Base-by-base conservation (phyloP, 2,113 vertebrate genomes). In the Camelus bactrianus region DNA sequence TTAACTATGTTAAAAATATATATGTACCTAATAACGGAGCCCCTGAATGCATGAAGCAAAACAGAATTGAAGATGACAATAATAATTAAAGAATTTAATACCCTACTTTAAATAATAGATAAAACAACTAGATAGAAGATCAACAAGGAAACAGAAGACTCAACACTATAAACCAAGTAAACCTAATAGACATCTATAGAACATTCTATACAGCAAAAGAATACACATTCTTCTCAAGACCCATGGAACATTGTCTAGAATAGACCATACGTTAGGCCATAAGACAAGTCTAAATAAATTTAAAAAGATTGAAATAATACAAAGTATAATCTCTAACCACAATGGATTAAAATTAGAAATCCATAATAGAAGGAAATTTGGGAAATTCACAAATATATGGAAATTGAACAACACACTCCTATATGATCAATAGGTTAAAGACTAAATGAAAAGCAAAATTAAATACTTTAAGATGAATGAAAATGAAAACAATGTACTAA, bases 201-300 rank as follows among this genome's bases (percentile, higher is more conserved):
- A 85, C 42, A 84, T 64, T 84, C 54, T 84, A 15, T 17, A 54
- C 12, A 52, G 50, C 38, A 38, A 60, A 14, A 92, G 42, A 83
- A 75, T 64, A 32, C 8, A 75, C 56, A 75, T 73, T 64, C 52
- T 92, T 83, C 56, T 92, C 80, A 92, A 83, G 70, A 89, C 32
- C 50, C 8, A 15, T 92, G 38, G n/a, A 32, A 54, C 24, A 62
- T 26, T 82, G 42, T 82, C 56, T 54, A 82, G 24, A 82, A 60
- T 42, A 52, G 42, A 83, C 8, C 35, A 76, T 48, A n/a, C 5
- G 0, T 60, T 79, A 85, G 62, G n/a, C 19, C 19, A 8, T 77
- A 42, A 85, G 79, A 65, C 46, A 85, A 48, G 8, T 58, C 42
- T 70, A 62, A 84, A 48, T 69, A 42, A 84, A 32, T 69, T 94